A percentile compares a stretch with the other conserved stretches of the same genome.
phyloP scores from a whole-genome alignment of 2,113 vertebrate species.

The Caloenas nicobarica region DNA sequence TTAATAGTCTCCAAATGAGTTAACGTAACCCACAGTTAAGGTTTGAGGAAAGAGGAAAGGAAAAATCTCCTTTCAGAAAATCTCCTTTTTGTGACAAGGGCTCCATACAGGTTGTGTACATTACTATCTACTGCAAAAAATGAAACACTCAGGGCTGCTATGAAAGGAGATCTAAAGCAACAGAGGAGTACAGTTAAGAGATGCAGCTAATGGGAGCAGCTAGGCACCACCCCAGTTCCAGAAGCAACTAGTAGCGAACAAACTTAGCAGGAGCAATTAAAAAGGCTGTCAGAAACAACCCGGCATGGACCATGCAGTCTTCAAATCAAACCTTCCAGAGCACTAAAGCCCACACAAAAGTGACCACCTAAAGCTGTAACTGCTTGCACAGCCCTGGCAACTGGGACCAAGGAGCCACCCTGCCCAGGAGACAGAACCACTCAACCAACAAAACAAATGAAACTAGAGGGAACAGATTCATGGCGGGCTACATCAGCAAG shows the following conservation, averaged over 20 bases:
- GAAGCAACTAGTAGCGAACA: background rate
- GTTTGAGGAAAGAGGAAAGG: background rate
- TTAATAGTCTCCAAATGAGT: background rate
- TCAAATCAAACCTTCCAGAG: background rate
- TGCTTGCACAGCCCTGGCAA: background rate
- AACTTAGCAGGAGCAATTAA: background rate
- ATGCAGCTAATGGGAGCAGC: background rate
- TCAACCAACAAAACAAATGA: background rate
- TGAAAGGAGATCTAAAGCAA: background rate
- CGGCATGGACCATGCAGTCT: background rate
- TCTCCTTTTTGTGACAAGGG: background rate
- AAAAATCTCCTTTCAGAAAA: background rate
- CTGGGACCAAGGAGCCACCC: background rate
- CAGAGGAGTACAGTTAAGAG: background rate
- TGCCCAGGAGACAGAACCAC: fast-evolving
- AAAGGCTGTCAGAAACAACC: background rate
- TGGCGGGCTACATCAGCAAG: background rate
- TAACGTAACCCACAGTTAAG: background rate
- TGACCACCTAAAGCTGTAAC: background rate
- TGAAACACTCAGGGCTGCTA: background rate
- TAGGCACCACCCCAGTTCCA: background rate
- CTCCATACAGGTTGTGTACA: background rate
- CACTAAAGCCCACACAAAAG: background rate
- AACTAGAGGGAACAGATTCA: background rate
- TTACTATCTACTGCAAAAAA: background rate